Conservation (phyloP, 53 echinoderm and acorn worm genomes). For the Pentamera pediparva region DNA sequence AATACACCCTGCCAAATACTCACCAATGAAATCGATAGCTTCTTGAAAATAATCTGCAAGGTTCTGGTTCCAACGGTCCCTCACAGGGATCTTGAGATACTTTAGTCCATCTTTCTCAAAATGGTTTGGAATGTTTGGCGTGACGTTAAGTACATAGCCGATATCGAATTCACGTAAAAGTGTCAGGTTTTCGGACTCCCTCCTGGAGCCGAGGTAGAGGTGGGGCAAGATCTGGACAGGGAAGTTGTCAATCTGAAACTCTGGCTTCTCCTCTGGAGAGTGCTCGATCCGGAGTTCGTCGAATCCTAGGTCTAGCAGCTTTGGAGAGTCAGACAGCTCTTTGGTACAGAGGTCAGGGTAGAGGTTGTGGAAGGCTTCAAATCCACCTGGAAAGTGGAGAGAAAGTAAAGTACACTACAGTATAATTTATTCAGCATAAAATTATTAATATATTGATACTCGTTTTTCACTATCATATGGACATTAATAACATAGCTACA, state of each 20-base stretch:
- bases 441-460: too few species aligned
- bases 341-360: slow-evolving; percentile 64
- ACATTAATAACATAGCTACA: too few species aligned
- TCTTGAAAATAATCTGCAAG: slow-evolving; percentile 89
- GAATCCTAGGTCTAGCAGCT: slow-evolving; percentile 72
- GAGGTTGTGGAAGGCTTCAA: slow-evolving; percentile 57
- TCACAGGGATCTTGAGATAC: slow-evolving; percentile 90
- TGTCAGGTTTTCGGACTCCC: slow-evolving; percentile 85
- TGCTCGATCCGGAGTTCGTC: slow-evolving; percentile 82
- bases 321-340: slow-evolving; percentile 52
- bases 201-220: slow-evolving; percentile 84
- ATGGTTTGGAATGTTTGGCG: slow-evolving; percentile 96
- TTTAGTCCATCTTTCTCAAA: slow-evolving; percentile 86
- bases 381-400: slow-evolving; percentile 61
- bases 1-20: too few species aligned
- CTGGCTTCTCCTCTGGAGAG: slow-evolving; percentile 54
- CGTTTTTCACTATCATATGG: too few species aligned
- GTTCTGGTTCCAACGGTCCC: slow-evolving; percentile 96
- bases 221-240: slow-evolving; percentile 92
- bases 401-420: background rate
- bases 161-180: slow-evolving; percentile 76
- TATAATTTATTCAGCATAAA: too few species aligned
- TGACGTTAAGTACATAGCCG: slow-evolving; percentile 81
- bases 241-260: slow-evolving; percentile 88
- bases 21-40: slow-evolving; percentile 95